These are phyloP conservation scores for Melanotaenia maccullochi DNA, from an alignment of 2,797 vertebrate species.

Conservation along the genomic window DNA sequence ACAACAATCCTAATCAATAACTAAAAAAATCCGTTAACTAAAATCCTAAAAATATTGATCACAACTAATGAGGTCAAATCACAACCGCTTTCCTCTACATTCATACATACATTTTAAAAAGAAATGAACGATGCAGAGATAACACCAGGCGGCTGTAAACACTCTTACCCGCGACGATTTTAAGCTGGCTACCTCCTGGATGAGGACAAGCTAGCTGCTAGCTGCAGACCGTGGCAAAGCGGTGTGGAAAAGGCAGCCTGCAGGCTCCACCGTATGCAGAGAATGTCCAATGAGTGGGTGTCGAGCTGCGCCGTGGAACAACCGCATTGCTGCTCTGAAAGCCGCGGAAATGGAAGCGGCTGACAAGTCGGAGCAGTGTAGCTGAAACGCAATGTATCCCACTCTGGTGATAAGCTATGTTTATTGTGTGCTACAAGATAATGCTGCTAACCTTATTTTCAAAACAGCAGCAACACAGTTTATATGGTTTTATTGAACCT, in stretches of 20 bases:
- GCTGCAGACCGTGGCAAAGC: conserved; percentile 27
- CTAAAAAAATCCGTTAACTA: background rate
- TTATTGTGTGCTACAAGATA: background rate
- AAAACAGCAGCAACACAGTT: background rate
- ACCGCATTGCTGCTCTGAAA: conserved; percentile 67
- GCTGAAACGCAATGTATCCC: background rate
- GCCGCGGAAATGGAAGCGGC: conserved; percentile 73
- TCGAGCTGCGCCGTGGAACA: conserved; percentile 48
- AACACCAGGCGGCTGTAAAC: conserved; percentile 6
- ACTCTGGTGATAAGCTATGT: background rate
- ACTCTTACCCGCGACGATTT: conserved; percentile 45
- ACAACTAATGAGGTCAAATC: conserved; percentile 24
- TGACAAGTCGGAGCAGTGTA: conserved; percentile 37
- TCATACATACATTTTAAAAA: conserved; percentile 11
- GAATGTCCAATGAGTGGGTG: conserved; percentile 62
- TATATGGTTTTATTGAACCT: background rate
- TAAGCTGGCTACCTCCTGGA: conserved; percentile 30
- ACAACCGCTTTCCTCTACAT: conserved; percentile 4
- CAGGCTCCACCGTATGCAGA: conserved; percentile 55
- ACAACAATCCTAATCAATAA: conserved; percentile 1
- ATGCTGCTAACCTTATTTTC: background rate
- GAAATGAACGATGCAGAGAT: background rate
- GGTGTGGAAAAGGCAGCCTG: conserved; percentile 36
- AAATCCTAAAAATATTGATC: background rate
- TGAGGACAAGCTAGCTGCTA: conserved; percentile 44